Evolutionary conservation across 2,113 vertebrate species (phyloP).

Genomic region (Puntigrus tetrazona): DNA sequence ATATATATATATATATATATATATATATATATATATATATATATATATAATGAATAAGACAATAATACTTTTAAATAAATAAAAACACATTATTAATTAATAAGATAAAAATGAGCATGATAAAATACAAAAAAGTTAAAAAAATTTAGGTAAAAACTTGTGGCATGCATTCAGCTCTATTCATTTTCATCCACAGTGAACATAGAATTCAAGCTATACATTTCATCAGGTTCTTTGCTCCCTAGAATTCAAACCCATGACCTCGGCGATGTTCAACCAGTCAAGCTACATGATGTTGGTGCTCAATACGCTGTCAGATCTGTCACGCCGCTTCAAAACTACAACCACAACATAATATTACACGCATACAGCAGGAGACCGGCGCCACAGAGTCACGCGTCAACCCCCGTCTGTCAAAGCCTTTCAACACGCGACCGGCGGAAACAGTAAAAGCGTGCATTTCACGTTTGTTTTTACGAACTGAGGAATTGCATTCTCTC

Average conservation of each 20-base stretch:
- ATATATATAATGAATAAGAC: background rate
- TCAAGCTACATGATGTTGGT: background rate
- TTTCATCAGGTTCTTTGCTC: background rate
- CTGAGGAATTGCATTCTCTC: background rate
- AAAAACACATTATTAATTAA: background rate
- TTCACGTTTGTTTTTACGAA: background rate
- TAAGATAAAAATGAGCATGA: background rate
- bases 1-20: no score
- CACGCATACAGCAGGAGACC: background rate
- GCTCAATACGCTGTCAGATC: background rate
- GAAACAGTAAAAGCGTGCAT: background rate
- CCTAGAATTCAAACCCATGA: background rate
- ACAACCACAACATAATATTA: background rate
- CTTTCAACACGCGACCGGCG: background rate
- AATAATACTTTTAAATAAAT: background rate
- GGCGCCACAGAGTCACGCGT: background rate
- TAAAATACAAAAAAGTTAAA: no score
- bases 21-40: no score
- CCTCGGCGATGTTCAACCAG: background rate
- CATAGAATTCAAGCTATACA: background rate
- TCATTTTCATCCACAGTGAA: background rate
- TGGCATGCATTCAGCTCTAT: background rate
- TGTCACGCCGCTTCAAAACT: background rate
- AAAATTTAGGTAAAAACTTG: no score
- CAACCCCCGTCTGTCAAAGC: background rate